Evolutionary conservation across 1,140 invertebrate species (phyloP), one percentile per base, ranked within the genome.

Genomic region (Heterodera schachtii): DNA sequence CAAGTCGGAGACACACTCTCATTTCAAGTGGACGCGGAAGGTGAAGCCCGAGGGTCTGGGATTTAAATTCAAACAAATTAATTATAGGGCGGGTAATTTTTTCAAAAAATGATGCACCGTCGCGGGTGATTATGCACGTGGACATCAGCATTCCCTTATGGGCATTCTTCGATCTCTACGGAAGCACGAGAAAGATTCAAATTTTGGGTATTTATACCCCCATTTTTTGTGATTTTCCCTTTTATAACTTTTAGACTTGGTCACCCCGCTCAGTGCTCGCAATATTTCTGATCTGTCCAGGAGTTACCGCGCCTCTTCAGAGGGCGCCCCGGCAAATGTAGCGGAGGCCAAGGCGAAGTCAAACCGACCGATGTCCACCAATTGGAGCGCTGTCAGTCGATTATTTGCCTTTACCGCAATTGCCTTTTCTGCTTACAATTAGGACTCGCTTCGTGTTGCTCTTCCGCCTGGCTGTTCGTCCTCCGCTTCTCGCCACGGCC

Each of bases 151-250:
- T 95, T 19, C 92, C 93, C 86, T 90, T 98, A 0, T 98, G 96
- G 96, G 94, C 95, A 2, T 97, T 98, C 90, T 94, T 98, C 80
- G 96, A 98, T 90, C 93, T 98, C 0, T 98, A 97, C 87, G 96
- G 96, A 0, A 95, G 95, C 79, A 97, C 96, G 2, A 93, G 94
- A 87, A 94, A 94, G 85, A 93, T 98, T 52, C 82, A 66, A 83
- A 84, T 81, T 77, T 47, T 84, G 19, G 79, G 81, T 81, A 64
- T 47, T 75, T 74, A 9, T 52, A 21, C 77, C 46, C 13, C 31
- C 57, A 52, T 73, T 57, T 75, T 19, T 70, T 31, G 46, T 52
- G 49, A 52, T 11, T 52, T 52, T 8, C 11, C 49, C 49, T 52
- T 11, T 21, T 21, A 76, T 43, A 47, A 5, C 43, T 78, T 19